Percentiles rank a stretch among this genome's conserved stretches.
These are phyloP conservation scores for Poecilia picta DNA, from an alignment of 2,797 vertebrate genomes.

Conservation along the genomic window DNA sequence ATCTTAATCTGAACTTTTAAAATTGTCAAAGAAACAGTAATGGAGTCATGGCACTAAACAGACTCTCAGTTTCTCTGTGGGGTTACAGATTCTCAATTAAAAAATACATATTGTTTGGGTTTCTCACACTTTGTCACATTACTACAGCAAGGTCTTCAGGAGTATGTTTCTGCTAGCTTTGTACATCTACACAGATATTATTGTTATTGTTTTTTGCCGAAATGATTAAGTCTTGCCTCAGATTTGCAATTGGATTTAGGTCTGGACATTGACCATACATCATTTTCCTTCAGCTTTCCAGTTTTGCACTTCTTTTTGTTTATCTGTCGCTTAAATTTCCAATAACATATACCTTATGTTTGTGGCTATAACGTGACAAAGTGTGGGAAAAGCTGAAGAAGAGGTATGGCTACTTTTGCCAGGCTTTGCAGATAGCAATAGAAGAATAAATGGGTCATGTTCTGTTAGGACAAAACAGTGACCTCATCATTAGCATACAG, in stretches of 20 bases:
- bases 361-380: neutral
- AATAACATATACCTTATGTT: neutral
- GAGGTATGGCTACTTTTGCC: constrained; percentile 12
- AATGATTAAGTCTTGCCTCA: neutral
- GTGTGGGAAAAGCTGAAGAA: neutral
- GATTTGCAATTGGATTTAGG: neutral
- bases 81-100: neutral
- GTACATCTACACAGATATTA: neutral
- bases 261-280: neutral
- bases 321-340: neutral
- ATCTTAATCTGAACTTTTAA: constrained; percentile 1
- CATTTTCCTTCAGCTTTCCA: neutral
- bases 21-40: constrained; percentile 27
- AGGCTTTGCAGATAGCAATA: constrained; percentile 60
- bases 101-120: neutral
- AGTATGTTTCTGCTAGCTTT: neutral
- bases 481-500: constrained; percentile 71
- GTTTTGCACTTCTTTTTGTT: neutral
- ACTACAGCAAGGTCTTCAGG: neutral
- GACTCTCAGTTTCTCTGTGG: neutral
- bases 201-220: too few relatives aligned
- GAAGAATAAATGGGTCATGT: constrained; percentile 42
- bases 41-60: neutral
- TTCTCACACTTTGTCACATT: neutral
- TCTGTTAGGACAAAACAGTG: constrained; percentile 43